These are phyloP conservation scores for Pogonocichla stellata DNA, from an alignment of 2,113 vertebrate species.

Conservation along the genomic window DNA sequence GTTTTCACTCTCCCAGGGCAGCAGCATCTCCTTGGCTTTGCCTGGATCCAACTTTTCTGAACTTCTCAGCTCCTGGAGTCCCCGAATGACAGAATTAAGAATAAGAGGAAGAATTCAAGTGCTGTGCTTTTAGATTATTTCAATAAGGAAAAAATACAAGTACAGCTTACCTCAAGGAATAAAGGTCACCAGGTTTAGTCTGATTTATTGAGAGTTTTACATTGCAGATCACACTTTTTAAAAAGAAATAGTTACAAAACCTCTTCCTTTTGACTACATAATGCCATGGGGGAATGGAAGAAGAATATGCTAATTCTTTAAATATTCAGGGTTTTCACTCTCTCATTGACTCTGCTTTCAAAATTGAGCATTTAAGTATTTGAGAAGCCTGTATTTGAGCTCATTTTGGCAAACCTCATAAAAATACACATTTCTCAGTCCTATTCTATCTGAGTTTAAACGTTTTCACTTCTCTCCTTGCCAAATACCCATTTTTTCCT, in stretches of 20 bases:
- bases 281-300: neutral
- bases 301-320: neutral
- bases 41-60: neutral
- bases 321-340: neutral
- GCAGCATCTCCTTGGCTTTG: neutral
- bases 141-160: accelerated
- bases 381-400: neutral
- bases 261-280: neutral
- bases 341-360: neutral
- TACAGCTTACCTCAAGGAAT: accelerated
- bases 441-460: neutral
- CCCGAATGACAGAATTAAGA: no score
- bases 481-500: neutral
- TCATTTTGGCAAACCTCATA: neutral
- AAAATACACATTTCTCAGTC: accelerated
- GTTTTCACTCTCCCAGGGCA: neutral
- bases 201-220: neutral
- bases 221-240: neutral
- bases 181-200: neutral
- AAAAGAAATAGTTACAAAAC: neutral
- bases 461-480: neutral
- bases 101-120: neutral
- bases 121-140: neutral
- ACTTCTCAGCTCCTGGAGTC: neutral
- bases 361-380: neutral